phyloP scores from a whole-genome alignment of 2,113 vertebrate genomes.

The Rhynchopsitta pachyrhyncha region DNA sequence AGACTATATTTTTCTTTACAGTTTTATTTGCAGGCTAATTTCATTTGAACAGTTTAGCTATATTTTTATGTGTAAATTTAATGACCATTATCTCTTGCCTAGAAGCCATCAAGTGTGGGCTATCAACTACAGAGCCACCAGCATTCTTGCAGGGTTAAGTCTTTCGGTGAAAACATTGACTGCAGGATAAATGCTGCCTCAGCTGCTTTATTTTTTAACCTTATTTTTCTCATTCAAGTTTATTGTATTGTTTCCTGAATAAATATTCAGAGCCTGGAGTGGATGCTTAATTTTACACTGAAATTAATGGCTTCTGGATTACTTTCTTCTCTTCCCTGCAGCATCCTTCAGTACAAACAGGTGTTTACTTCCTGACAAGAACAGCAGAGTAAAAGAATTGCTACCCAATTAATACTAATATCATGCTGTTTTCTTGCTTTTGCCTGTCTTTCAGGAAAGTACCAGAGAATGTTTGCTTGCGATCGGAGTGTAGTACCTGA shows the following conservation, averaged over 20 bases:
- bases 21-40: neutral
- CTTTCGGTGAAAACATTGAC: neutral
- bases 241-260: neutral
- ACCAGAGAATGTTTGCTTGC: neutral
- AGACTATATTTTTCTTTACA: neutral
- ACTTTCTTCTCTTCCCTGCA: neutral
- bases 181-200: neutral
- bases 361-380: neutral
- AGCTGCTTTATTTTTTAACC: neutral
- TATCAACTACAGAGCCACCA: neutral
- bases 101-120: neutral
- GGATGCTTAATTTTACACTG: neutral
- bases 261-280: neutral
- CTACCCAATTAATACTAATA: neutral
- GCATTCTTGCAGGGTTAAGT: neutral
- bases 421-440: neutral
- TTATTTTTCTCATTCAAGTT: neutral
- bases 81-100: rapidly evolving
- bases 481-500: neutral
- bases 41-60: neutral
- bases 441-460: neutral
- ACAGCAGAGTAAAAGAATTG: neutral
- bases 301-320: neutral
- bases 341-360: neutral
- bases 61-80: neutral